Base-by-base conservation (phyloP, 2,797 vertebrate species). In the Tolypeutes matacus region DNA sequence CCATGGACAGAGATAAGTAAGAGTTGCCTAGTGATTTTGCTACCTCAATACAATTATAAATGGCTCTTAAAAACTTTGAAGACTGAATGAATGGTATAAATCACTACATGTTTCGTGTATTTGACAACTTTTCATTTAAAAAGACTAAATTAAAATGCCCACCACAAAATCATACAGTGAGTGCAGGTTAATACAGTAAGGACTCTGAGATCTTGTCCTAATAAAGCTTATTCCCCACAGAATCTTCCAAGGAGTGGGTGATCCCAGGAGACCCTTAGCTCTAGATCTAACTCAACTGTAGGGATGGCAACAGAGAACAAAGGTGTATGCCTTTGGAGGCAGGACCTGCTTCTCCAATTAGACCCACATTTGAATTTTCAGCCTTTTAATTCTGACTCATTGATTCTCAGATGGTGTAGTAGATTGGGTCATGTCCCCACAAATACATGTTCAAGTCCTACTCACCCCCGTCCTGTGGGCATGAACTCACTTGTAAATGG, bases 1-100 rank as follows among this genome's bases (percentile, higher is more conserved):
- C 17, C 25, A 36, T 65, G 60, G 69, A 23, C 60, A 95, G 53
- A 89, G 39, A 76, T 91, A 72, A 96, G 85, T 93, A 75, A 80
- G 42, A 88, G 60, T 65, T 75, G 31, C 7, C 34, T 70, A 51
- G 39, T 76, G 42, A 88, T 72, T 95, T 94, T 95, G 62, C 51
- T 86, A 70, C 53, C 51, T 92, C n/a, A 23, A 3, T 78, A 92
- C 93, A 92, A 86, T 92, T 78, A 70, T 60, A 83, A 96, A 86
- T 76, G 65, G 14, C 13, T 93, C 25, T 83, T 69, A 42, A 73
- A 39, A 42, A 21, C 29, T 67, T 80, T 15, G 65, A 86, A 95
- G n/a, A 34, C 64, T 62, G 49, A 86, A 91, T 91, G 80, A 62
- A 65, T 58, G 85, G 85, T 95, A 64, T 75, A 85, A 46, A 73